phyloP scores from a whole-genome alignment of 2,888 invertebrate genomes.

The Apotomis betuletana region DNA sequence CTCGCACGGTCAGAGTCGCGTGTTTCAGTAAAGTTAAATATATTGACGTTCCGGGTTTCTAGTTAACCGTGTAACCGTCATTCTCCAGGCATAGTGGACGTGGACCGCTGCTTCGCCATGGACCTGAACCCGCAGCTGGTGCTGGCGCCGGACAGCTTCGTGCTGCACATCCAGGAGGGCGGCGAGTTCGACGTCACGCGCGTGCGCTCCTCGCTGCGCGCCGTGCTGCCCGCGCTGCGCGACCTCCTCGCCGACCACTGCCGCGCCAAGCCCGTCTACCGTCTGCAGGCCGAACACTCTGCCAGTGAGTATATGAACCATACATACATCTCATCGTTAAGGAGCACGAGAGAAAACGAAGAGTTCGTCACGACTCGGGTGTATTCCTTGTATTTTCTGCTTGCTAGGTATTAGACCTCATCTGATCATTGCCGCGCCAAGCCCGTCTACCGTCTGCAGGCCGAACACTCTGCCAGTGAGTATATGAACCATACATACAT shows the following conservation, averaged over 20 bases:
- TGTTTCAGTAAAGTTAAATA: no score
- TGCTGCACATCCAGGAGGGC: conserved; percentile 87
- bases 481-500: background rate
- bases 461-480: conserved; percentile 3
- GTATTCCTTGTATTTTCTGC: no score
- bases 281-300: conserved; percentile 7
- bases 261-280: conserved; percentile 37
- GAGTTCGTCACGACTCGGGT: no score
- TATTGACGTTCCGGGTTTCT: no score
- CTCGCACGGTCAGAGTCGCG: no score
- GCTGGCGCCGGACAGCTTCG: conserved; percentile 85
- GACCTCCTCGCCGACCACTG: conserved; percentile 12
- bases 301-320: conserved; percentile 3
- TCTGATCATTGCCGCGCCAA: conserved; percentile 15
- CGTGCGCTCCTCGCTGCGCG: conserved; percentile 88
- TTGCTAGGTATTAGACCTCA: no score
- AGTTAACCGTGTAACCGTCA: no score
- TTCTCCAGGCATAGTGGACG: conserved; percentile 88
- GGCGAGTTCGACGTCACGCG: conserved; percentile 91
- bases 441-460: conserved; percentile 38
- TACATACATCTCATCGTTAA: no score
- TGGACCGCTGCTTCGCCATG: conserved; percentile 95
- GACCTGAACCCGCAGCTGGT: conserved; percentile 91
- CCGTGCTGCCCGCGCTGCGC: conserved; percentile 86
- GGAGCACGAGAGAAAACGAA: no score